phyloP scores from a whole-genome alignment of 2,797 vertebrate species.

The Hoplostethus atlanticus region DNA sequence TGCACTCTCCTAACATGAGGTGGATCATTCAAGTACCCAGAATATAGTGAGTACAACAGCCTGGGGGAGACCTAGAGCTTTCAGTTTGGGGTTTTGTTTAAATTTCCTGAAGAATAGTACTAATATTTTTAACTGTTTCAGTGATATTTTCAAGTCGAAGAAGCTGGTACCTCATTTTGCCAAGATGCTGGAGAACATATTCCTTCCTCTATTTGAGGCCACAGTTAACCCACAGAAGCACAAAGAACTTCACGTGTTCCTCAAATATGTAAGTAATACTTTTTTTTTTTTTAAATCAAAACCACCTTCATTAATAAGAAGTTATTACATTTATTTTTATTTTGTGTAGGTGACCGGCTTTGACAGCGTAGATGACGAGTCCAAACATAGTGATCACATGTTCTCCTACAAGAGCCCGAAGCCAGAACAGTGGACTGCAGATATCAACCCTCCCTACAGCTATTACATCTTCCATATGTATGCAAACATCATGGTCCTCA shows the following conservation, averaged over 20 bases:
- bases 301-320: too few relatives aligned
- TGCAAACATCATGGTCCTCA: constrained; percentile 92
- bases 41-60: constrained; percentile 91
- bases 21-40: constrained; percentile 98
- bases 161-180: constrained; percentile 92
- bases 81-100: background rate
- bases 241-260: constrained; percentile 92
- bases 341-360: constrained; percentile 89
- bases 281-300: too few relatives aligned
- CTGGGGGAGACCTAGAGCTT: background rate
- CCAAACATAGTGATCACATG: constrained; percentile 92
- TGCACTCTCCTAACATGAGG: constrained; percentile 95
- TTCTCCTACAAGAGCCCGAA: constrained; percentile 91
- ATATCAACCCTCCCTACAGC: constrained; percentile 91
- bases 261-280: constrained; percentile 92
- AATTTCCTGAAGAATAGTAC: background rate
- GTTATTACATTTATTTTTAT: background rate
- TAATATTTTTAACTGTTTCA: constrained; percentile 69
- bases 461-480: constrained; percentile 95
- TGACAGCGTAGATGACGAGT: constrained; percentile 93
- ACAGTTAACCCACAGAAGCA: constrained; percentile 93
- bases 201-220: constrained; percentile 94
- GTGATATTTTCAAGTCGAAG: constrained; percentile 96
- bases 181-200: constrained; percentile 97
- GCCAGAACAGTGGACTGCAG: constrained; percentile 88